A percentile compares a stretch with the other conserved stretches of the same genome.
These are phyloP conservation scores for Acronicta leporina DNA, from an alignment of 2,888 invertebrate genomes.

Conservation along the genomic window DNA sequence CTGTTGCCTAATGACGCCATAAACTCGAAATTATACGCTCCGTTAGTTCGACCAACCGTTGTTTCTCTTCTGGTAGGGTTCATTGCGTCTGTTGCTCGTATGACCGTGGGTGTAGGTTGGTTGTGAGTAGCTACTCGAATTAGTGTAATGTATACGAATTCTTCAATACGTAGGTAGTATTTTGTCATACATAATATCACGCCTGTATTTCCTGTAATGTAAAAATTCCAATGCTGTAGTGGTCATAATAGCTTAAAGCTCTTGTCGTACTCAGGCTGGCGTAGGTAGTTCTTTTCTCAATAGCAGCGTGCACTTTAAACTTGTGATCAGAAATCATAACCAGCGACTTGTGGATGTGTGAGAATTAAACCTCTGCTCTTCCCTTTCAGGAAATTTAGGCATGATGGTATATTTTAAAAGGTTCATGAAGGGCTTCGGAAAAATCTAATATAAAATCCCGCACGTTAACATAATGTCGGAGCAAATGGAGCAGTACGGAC, in stretches of 20 bases:
- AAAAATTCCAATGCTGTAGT: too few species aligned
- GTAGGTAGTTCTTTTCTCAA: too few species aligned
- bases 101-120: slow-evolving; percentile 29
- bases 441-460: slow-evolving; percentile 72
- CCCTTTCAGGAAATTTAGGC: too few species aligned
- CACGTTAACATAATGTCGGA: slow-evolving; percentile 81
- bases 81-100: slow-evolving; percentile 59
- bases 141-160: neutral
- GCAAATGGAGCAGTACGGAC: slow-evolving; percentile 76
- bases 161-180: too few species aligned
- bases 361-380: too few species aligned
- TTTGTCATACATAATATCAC: too few species aligned
- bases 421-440: slow-evolving; percentile 23
- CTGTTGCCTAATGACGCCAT: slow-evolving; percentile 82
- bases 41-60: slow-evolving; percentile 74
- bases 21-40: slow-evolving; percentile 84
- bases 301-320: too few species aligned
- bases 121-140: slow-evolving; percentile 6
- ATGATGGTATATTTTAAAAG: neutral
- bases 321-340: too few species aligned
- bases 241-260: too few species aligned
- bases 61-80: slow-evolving; percentile 62
- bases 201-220: too few species aligned
- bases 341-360: too few species aligned
- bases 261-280: too few species aligned